A percentile compares a stretch with the other conserved stretches of the same genome.
These are phyloP conservation scores for Orthonevra nobilis DNA, from an alignment of 2,888 invertebrate genomes.

Conservation along the genomic window DNA sequence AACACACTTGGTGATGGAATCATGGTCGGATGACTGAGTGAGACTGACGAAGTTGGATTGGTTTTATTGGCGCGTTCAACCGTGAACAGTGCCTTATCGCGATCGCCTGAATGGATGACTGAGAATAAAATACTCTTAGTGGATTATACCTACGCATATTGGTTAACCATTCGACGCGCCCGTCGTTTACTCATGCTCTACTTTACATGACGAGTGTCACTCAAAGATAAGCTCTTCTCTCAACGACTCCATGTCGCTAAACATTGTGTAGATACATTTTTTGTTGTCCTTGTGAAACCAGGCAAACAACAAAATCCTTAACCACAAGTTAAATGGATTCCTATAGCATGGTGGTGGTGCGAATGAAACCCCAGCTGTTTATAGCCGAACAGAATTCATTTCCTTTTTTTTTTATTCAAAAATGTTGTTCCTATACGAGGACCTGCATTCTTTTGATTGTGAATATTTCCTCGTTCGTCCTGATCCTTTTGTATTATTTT, in stretches of 20 bases:
- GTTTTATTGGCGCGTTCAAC: slow-evolving; percentile 48
- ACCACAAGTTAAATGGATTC: slow-evolving; percentile 47
- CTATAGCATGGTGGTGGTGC: slow-evolving; percentile 28
- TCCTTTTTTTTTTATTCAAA: neutral
- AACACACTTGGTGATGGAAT: slow-evolving; percentile 22
- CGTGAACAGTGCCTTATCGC: slow-evolving; percentile 60
- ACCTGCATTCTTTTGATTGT: slow-evolving; percentile 38
- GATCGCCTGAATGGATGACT: slow-evolving; percentile 30
- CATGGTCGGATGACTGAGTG: slow-evolving; percentile 16
- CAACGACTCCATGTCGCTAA: slow-evolving; percentile 12
- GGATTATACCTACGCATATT: too few species aligned
- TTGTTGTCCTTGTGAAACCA: slow-evolving; percentile 8
- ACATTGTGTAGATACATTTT: slow-evolving; percentile 24
- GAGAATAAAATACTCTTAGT: slow-evolving; percentile 35
- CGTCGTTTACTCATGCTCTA: slow-evolving; percentile 8
- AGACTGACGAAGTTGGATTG: slow-evolving; percentile 27
- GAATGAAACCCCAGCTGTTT: slow-evolving; percentile 36
- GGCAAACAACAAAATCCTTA: slow-evolving; percentile 43
- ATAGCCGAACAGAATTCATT: neutral
- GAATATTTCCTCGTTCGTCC: slow-evolving; percentile 22
- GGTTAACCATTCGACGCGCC: too few species aligned
- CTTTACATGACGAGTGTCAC: slow-evolving; percentile 49
- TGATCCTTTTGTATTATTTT: slow-evolving; percentile 59
- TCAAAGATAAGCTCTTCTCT: slow-evolving; percentile 46
- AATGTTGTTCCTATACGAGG: neutral